phyloP scores from a whole-genome alignment of 2,888 invertebrate genomes.

The Atrina japonica region DNA sequence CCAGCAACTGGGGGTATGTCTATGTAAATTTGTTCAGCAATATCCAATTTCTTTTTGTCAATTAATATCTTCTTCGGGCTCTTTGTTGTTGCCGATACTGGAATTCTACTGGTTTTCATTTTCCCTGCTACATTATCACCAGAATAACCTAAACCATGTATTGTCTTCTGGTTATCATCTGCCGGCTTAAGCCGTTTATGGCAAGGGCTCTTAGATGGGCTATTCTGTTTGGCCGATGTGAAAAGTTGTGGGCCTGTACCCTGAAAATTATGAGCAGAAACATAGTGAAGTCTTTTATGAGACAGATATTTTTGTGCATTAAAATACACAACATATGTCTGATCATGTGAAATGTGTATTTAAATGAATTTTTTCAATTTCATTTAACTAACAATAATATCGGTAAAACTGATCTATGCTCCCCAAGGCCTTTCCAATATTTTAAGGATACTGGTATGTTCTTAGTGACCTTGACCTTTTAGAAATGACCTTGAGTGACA shows the following conservation, averaged over 20 bases:
- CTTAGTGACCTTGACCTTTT: too few relatives aligned
- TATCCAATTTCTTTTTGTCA: neutral
- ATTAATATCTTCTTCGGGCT: neutral
- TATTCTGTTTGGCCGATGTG: conserved; percentile 9
- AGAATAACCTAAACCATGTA: too few relatives aligned
- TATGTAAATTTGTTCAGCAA: too few relatives aligned
- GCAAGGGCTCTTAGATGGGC: conserved; percentile 32
- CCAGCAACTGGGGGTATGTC: too few relatives aligned
- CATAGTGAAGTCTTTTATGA: neutral
- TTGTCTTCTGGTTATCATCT: neutral
- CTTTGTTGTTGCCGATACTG: neutral
- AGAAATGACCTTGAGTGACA: too few relatives aligned
- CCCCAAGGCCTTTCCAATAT: too few relatives aligned
- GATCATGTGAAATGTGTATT: neutral
- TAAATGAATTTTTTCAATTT: too few relatives aligned
- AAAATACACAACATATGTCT: neutral
- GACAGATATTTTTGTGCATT: neutral
- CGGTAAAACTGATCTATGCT: too few relatives aligned
- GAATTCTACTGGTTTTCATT: neutral
- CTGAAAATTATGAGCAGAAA: neutral
- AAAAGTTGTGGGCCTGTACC: neutral
- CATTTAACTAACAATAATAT: too few relatives aligned
- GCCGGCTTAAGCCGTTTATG: conserved; percentile 22
- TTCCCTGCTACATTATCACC: neutral
- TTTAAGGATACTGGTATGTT: too few relatives aligned